Evolutionary conservation across 2,113 vertebrate species (phyloP), one percentile per base, ranked within the genome.

Genomic region (Henicopernis longicauda): DNA sequence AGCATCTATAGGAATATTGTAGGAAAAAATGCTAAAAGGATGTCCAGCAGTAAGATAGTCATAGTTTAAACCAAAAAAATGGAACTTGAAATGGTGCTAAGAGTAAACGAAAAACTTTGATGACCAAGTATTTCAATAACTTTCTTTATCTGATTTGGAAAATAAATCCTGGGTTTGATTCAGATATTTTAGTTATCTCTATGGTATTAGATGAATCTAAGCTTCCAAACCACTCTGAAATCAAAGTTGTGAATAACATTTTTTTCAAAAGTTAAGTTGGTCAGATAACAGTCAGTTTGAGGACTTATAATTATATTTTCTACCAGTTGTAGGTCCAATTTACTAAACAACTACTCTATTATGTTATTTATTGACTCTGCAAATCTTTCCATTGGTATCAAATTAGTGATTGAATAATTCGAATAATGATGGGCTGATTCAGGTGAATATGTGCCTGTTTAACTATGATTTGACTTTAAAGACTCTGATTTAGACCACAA

Each of bases 291-390:
- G 38, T 27, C 38, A 44, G 7, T 65, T 47, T 47, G 36, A 81
- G 21, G 36, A 45, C 6, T 63, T 50, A 10, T 49, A 49, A 49
- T 45, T 73, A 9, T 16, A 16, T 36, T 84, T 31, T 70, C 10
- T 49, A 49, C 2, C 15, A 59, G 11, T 47, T 32, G 0, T 42
- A n/a, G 10, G 4, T 6, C 10, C 2, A 1, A 50, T 38, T 52
- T 80, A 58, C 4, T 44, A 58, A 29, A 11, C 13, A 62, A n/a
- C 5, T 29, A 50, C 1, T 22, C 4, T 71, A n/a, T 9, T 42
- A 55, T 88, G 38, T 82, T 54, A 29, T 88, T 76, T 82, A 25
- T 31, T n/a, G 16, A 69, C 6, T 66, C 17, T 72, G 54, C 17
- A 82, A 59, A 40, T 34, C 13, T 55, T 76, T 76, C 5, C 4